phyloP scores from a whole-genome alignment of 1,140 invertebrate genomes.

The Heliothis virescens region DNA sequence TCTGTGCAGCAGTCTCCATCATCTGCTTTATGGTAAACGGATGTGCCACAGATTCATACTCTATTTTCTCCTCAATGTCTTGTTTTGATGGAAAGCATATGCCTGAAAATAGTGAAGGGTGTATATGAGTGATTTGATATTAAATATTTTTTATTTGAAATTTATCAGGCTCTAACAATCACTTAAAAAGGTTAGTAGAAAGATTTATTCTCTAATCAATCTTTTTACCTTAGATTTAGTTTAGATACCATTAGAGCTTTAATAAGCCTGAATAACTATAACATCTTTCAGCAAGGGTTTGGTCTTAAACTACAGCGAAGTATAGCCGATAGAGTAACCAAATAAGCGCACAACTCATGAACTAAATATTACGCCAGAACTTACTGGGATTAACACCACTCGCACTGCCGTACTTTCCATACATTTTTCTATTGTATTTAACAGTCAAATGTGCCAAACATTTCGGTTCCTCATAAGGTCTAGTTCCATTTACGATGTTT shows the following conservation, averaged over 20 bases:
- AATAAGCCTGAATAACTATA: too few relatives aligned
- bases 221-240: too few relatives aligned
- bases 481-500: conserved; percentile 69
- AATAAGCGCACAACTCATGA: background rate
- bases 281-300: too few relatives aligned
- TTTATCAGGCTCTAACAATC: too few relatives aligned
- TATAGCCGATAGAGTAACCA: background rate
- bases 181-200: too few relatives aligned
- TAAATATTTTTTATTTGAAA: too few relatives aligned
- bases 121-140: background rate
- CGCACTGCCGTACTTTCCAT: conserved; percentile 76
- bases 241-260: too few relatives aligned
- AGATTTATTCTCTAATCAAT: too few relatives aligned
- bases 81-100: conserved; percentile 80
- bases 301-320: background rate
- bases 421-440: conserved; percentile 80
- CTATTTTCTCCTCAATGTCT: conserved; percentile 86
- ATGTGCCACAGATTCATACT: conserved; percentile 88
- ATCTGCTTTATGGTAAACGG: conserved; percentile 88
- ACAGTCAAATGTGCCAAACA: conserved; percentile 75
- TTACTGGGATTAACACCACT: conserved; percentile 83
- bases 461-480: conserved; percentile 73
- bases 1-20: conserved; percentile 82
- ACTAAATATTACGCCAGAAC: conserved; percentile 38
- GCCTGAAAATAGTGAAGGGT: conserved; percentile 59